phyloP scores from a whole-genome alignment of 2,797 vertebrate species.

The Muscicapa striata region DNA sequence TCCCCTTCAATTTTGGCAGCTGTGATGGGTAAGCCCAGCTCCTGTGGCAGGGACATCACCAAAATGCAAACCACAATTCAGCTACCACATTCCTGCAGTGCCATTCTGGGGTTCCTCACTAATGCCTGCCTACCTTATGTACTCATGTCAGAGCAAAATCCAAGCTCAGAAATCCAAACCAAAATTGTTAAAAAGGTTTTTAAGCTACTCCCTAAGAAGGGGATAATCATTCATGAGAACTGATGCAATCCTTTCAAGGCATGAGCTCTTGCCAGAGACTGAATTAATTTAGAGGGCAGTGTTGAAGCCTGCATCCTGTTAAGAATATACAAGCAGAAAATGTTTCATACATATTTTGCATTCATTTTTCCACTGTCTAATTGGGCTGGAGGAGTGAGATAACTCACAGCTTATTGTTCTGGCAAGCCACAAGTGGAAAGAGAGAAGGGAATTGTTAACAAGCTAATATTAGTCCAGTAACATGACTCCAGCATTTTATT shows the following conservation, averaged over 20 bases:
- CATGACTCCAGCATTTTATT: constrained; percentile 54
- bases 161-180: constrained; percentile 52
- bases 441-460: constrained; percentile 64
- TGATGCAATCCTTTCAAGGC: constrained; percentile 66
- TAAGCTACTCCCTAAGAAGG: constrained; percentile 48
- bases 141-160: constrained; percentile 36
- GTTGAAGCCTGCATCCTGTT: constrained; percentile 33
- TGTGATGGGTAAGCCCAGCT: background rate
- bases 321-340: constrained; percentile 33
- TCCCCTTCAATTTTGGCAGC: background rate
- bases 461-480: constrained; percentile 67
- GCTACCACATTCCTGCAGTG: background rate
- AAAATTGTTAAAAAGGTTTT: constrained; percentile 65
- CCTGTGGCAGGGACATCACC: background rate
- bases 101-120: background rate
- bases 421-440: constrained; percentile 64
- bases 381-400: constrained; percentile 64
- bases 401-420: constrained; percentile 66
- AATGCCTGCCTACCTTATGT: background rate
- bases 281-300: constrained; percentile 61
- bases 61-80: background rate
- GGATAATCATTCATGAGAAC: constrained; percentile 63
- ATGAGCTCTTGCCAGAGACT: constrained; percentile 65
- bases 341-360: constrained; percentile 53
- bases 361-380: constrained; percentile 68